Percentiles rank a stretch among this genome's conserved stretches.
Evolutionary conservation across 1,140 invertebrate species (phyloP).

Genomic region (Psix sp.): DNA sequence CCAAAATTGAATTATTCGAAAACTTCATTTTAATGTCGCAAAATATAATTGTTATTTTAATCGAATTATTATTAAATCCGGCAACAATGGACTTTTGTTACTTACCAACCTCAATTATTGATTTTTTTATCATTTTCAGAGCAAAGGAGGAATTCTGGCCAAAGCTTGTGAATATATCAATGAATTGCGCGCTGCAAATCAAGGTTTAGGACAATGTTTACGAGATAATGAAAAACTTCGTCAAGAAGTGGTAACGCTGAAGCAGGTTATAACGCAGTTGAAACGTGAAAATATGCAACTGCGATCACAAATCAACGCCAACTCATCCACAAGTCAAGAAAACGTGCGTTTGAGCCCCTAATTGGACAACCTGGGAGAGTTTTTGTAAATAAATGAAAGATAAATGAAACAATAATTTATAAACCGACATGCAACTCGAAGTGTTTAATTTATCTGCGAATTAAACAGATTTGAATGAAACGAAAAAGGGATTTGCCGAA

Average conservation of each 20-base stretch:
- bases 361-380: constrained; percentile 28
- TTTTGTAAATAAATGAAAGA: constrained; percentile 36
- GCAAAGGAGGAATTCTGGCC: constrained; percentile 96
- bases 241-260: constrained; percentile 79
- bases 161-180: constrained; percentile 97
- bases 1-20: no score
- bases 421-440: background rate
- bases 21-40: no score
- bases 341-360: constrained; percentile 65
- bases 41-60: no score
- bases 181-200: constrained; percentile 88
- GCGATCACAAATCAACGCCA: constrained; percentile 68
- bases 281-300: constrained; percentile 81
- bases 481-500: constrained; percentile 6
- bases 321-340: constrained; percentile 46
- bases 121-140: constrained; percentile 78
- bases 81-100: no score
- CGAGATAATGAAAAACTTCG: constrained; percentile 80
- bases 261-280: constrained; percentile 80
- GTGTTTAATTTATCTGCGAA: background rate
- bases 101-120: background rate
- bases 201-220: constrained; percentile 80
- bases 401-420: background rate
- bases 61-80: background rate
- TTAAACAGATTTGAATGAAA: background rate